These are phyloP conservation scores for Petrocephalus schoutedeni DNA, from an alignment of 2,797 vertebrate genomes.

Conservation along the genomic window DNA sequence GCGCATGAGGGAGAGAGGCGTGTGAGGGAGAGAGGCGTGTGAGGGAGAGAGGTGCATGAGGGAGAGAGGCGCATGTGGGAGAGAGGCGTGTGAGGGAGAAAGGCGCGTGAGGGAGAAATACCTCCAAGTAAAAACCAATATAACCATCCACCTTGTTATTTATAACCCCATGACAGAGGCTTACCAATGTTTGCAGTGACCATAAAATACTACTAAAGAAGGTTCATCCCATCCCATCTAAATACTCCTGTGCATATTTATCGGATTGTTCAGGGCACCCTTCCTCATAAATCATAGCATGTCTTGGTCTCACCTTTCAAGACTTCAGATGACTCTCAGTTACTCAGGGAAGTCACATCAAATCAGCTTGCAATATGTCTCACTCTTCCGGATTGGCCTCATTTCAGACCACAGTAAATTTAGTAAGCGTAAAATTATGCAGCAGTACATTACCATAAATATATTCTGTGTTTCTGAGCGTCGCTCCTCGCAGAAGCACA, in stretches of 20 bases:
- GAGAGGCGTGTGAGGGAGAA: too few species aligned
- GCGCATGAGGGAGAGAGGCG: too few species aligned
- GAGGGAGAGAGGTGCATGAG: too few species aligned
- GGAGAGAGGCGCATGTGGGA: too few species aligned
- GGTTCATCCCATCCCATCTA: background rate
- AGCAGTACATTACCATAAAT: conserved; percentile 74
- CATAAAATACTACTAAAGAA: background rate
- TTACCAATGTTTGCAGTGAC: background rate
- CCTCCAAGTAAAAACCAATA: background rate
- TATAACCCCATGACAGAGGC: background rate
- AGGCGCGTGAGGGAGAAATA: background rate
- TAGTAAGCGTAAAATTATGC: background rate
- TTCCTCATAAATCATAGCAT: background rate
- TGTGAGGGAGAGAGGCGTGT: too few species aligned
- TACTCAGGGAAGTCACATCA: background rate
- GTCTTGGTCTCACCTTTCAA: background rate
- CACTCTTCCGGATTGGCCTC: background rate
- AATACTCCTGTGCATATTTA: background rate
- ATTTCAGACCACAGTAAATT: background rate
- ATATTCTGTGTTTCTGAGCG: conserved; percentile 86
- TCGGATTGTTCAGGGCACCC: background rate
- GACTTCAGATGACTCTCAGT: background rate
- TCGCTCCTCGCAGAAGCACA: conserved; percentile 88
- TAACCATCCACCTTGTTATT: background rate
- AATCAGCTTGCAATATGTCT: background rate